These are phyloP conservation scores for Sminthurides aquaticus DNA, from an alignment of 2,888 invertebrate species.

Conservation along the genomic window DNA sequence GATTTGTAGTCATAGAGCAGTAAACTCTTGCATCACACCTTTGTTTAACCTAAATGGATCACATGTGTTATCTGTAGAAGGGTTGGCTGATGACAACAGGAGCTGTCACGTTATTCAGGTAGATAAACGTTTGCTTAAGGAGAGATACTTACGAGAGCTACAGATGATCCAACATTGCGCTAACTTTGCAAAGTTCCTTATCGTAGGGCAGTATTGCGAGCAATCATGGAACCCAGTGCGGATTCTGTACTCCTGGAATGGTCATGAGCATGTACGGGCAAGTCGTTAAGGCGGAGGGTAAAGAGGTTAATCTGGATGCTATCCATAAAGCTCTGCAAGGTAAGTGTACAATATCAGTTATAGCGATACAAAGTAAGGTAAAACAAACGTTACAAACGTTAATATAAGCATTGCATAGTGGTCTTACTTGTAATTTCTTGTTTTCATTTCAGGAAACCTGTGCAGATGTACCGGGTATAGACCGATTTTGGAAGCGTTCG, in stretches of 20 bases:
- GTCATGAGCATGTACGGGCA: conserved; percentile 95
- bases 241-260: conserved; percentile 91
- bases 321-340: conserved; percentile 76
- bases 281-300: conserved; percentile 51
- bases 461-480: conserved; percentile 92
- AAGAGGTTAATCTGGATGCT: conserved; percentile 89
- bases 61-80: conserved; percentile 87
- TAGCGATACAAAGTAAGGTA: background rate
- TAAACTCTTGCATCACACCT: conserved; percentile 84
- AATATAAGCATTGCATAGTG: background rate
- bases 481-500: conserved; percentile 84
- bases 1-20: conserved; percentile 62
- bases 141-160: no score
- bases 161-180: no score
- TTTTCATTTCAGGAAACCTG: conserved; percentile 61
- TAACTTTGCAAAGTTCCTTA: background rate
- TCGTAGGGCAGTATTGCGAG: conserved; percentile 57
- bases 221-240: conserved; percentile 89
- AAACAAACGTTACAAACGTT: background rate
- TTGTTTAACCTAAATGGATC: conserved; percentile 77
- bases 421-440: background rate
- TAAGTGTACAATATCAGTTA: conserved; percentile 48
- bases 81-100: conserved; percentile 70
- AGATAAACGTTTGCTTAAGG: background rate
- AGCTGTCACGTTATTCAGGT: conserved; percentile 42